Conservation (phyloP, 2,797 vertebrate genomes). For the Rhinophrynus dorsalis region DNA sequence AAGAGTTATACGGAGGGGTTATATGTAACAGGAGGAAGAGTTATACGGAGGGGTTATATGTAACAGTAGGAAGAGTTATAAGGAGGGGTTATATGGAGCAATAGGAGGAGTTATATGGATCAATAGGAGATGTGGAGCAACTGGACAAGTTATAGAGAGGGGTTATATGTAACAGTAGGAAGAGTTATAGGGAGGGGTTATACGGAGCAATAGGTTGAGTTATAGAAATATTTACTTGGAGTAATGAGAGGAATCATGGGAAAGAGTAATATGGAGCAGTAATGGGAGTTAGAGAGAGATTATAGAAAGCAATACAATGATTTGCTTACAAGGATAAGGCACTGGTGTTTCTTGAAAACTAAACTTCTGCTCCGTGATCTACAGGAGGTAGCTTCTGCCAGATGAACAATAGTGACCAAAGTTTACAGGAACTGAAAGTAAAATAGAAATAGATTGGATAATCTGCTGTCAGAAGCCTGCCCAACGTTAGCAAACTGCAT, state of each 20-base stretch:
- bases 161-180: neutral
- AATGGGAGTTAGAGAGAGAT: neutral
- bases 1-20: too few relatives aligned
- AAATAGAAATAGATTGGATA: neutral
- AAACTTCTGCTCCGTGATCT: too few relatives aligned
- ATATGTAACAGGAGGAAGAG: too few relatives aligned
- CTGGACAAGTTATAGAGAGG: neutral
- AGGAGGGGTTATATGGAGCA: too few relatives aligned
- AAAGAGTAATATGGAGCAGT: neutral
- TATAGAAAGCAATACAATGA: neutral
- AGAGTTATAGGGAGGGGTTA: neutral
- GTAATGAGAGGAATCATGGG: neutral
- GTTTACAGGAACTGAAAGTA: neutral
- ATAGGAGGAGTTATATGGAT: too few relatives aligned
- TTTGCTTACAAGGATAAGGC: constrained; percentile 19
- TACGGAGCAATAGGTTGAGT: neutral
- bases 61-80: too few relatives aligned
- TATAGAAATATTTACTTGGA: neutral
- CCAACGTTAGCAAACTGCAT: neutral
- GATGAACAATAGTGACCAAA: neutral
- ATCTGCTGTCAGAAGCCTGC: neutral
- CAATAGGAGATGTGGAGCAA: too few relatives aligned
- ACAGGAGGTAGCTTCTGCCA: too few relatives aligned
- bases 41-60: too few relatives aligned
- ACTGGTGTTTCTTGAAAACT: neutral